phyloP scores from a whole-genome alignment of 1,140 invertebrate genomes.

The Caenorhabditis tropicalis region DNA sequence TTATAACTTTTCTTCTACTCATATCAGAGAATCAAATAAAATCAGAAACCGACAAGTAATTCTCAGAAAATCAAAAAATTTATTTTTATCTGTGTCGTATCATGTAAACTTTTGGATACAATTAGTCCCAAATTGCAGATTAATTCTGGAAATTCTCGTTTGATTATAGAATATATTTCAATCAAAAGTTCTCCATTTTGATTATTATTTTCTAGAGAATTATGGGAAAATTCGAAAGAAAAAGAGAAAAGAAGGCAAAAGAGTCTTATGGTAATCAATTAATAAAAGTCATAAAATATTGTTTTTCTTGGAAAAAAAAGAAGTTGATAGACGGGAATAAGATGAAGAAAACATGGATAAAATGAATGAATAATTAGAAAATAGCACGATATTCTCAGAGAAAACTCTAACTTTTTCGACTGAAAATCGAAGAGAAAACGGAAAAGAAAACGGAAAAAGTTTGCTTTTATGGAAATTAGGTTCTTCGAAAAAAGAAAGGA shows the following conservation, averaged over 20 bases:
- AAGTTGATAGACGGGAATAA: neutral
- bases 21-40: no score
- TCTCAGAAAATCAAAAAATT: no score
- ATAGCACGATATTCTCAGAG: neutral
- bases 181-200: no score
- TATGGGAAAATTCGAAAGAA: no score
- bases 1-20: no score
- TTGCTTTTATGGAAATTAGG: slow-evolving; percentile 38
- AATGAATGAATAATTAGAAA: neutral
- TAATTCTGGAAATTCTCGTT: no score
- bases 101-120: no score
- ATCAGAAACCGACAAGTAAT: no score
- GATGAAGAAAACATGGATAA: neutral
- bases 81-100: no score
- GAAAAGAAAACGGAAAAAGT: neutral
- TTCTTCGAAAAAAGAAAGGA: neutral
- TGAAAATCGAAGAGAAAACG: neutral
- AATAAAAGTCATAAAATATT: neutral
- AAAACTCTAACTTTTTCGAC: neutral
- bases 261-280: neutral
- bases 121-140: no score
- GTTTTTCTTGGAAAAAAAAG: neutral
- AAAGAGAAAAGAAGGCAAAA: neutral
- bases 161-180: no score
- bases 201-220: no score